These are phyloP conservation scores for Myripristis jacobus DNA, from an alignment of 2,797 vertebrate species.

Conservation along the genomic window DNA sequence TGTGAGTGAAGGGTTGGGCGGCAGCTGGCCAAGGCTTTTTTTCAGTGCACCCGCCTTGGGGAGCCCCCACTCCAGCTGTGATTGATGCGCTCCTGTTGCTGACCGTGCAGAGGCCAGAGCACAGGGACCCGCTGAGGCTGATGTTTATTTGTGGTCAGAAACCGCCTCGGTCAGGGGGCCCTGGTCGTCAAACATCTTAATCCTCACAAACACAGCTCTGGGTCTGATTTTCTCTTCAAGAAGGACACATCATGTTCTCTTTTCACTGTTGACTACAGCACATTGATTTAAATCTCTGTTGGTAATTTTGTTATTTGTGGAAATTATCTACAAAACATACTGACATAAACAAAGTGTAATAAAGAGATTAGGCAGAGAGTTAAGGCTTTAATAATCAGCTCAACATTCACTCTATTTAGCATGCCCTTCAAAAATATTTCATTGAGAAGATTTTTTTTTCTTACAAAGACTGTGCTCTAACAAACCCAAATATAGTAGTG, in stretches of 20 bases:
- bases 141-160: constrained; percentile 84
- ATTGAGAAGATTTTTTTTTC: background rate
- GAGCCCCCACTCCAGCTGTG: constrained; percentile 76
- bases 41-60: constrained; percentile 61
- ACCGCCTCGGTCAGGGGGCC: constrained; percentile 71
- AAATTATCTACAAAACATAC: background rate
- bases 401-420: background rate
- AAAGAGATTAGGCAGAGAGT: background rate
- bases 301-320: constrained; percentile 3
- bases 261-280: constrained; percentile 20
- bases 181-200: constrained; percentile 80
- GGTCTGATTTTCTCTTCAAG: constrained; percentile 48
- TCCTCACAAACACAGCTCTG: constrained; percentile 73
- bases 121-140: constrained; percentile 70
- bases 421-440: background rate
- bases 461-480: constrained; percentile 1
- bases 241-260: constrained; percentile 48
- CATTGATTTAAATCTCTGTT: constrained; percentile 15
- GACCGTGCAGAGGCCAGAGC: constrained; percentile 72
- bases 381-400: background rate
- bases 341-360: too few relatives aligned
- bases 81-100: constrained; percentile 81
- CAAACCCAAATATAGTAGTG: constrained; percentile 45
- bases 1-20: constrained; percentile 58
- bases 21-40: constrained; percentile 69